Conservation (phyloP, 2,888 invertebrate genomes). For the Lingula anatina region DNA sequence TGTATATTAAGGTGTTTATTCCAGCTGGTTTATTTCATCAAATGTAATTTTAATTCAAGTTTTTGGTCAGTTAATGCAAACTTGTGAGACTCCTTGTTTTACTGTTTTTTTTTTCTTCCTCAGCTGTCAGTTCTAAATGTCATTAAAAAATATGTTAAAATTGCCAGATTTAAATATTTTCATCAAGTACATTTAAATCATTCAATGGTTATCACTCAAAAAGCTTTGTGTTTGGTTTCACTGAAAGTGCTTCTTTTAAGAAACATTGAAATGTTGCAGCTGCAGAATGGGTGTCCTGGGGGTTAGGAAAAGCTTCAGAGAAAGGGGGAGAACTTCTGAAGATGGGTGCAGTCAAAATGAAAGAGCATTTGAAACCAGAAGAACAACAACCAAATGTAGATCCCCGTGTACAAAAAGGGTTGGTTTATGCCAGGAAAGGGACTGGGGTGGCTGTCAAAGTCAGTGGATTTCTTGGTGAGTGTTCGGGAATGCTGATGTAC, state of each 20-base stretch:
- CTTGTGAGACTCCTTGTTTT: too few relatives aligned
- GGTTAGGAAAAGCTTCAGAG: constrained; percentile 64
- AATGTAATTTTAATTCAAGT: too few relatives aligned
- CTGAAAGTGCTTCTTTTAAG: background rate
- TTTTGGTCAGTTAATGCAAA: too few relatives aligned
- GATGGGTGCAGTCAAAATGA: constrained; percentile 61
- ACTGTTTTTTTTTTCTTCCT: too few relatives aligned
- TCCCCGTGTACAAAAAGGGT: constrained; percentile 59
- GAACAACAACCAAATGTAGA: constrained; percentile 55
- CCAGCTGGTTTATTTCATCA: too few relatives aligned
- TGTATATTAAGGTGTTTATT: too few relatives aligned
- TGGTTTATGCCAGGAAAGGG: constrained; percentile 64
- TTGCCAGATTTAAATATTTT: too few relatives aligned
- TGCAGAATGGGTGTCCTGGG: constrained; percentile 65
- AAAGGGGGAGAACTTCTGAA: constrained; percentile 62
- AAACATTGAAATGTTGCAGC: constrained; percentile 20
- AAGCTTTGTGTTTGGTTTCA: too few relatives aligned
- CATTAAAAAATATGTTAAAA: too few relatives aligned
- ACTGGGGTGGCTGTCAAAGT: constrained; percentile 66
- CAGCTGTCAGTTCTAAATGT: too few relatives aligned
- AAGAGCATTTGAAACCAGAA: constrained; percentile 56
- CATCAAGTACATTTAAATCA: too few relatives aligned
- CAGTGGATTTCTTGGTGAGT: constrained; percentile 63
- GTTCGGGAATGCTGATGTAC: background rate
- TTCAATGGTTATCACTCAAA: too few relatives aligned